Evolutionary conservation across 2,888 invertebrate species (phyloP).

Genomic region (Apamea anceps): DNA sequence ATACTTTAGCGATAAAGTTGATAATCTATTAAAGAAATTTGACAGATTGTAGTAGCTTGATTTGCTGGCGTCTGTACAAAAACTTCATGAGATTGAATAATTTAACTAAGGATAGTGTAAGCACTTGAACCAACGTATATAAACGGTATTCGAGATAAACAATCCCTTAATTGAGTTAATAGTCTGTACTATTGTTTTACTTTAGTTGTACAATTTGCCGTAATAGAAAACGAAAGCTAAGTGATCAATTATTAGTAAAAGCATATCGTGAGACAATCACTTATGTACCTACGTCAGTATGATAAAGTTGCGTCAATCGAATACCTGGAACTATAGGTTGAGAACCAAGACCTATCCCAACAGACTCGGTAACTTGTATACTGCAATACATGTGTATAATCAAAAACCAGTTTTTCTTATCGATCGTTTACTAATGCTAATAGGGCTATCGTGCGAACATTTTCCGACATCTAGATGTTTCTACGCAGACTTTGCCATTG

Average conservation of each 20-base stretch:
- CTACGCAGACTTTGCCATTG: constrained; percentile 54
- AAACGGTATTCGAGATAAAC: constrained; percentile 12
- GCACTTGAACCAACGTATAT: neutral
- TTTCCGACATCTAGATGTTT: constrained; percentile 57
- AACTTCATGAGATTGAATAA: neutral
- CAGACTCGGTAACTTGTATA: constrained; percentile 36
- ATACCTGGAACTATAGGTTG: constrained; percentile 29
- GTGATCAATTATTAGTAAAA: constrained; percentile 57
- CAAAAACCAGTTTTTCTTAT: constrained; percentile 48
- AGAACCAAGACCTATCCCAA: constrained; percentile 67
- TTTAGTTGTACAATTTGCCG: constrained; percentile 39
- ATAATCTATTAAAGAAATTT: too few relatives aligned
- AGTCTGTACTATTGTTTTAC: constrained; percentile 38
- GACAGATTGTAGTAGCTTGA: too few relatives aligned
- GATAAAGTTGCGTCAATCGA: constrained; percentile 38
- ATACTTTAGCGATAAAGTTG: too few relatives aligned
- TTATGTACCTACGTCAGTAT: constrained; percentile 18
- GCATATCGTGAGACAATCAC: constrained; percentile 23
- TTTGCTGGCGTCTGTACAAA: too few relatives aligned
- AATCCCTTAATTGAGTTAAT: constrained; percentile 22
- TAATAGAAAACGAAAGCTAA: constrained; percentile 44
- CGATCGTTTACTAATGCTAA: constrained; percentile 54
- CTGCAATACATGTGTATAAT: constrained; percentile 17
- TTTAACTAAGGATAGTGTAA: neutral
- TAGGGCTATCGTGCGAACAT: constrained; percentile 60